phyloP scores from a whole-genome alignment of 1,140 invertebrate genomes.

The Neoseiulus cucumeris region DNA sequence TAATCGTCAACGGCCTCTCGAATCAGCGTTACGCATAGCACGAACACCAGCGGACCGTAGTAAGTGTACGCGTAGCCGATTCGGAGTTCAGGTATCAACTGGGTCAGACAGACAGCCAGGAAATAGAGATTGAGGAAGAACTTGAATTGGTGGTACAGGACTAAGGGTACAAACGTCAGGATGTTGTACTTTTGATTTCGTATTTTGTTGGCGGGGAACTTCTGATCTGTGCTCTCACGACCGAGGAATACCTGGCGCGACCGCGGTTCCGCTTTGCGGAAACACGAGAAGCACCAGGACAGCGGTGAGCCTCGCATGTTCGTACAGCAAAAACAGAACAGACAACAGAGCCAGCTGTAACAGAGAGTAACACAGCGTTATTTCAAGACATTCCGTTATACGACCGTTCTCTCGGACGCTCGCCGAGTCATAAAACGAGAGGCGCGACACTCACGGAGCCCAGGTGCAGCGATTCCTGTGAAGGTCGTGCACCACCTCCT shows the following conservation, averaged over 20 bases:
- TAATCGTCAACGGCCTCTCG: constrained; percentile 93
- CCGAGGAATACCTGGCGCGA: constrained; percentile 2
- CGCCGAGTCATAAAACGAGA: no score
- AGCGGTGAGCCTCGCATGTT: constrained; percentile 6
- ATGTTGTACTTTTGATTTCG: constrained; percentile 98
- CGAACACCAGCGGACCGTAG: constrained; percentile 93
- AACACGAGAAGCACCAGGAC: constrained; percentile 1
- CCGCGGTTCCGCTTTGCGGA: not conserved
- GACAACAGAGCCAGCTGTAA: not conserved
- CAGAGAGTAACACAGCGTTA: no score
- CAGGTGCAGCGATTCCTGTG: no score
- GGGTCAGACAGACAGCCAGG: constrained; percentile 66
- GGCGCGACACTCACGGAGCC: no score
- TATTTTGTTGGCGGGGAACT: constrained; percentile 85
- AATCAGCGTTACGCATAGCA: constrained; percentile 79
- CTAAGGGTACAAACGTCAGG: constrained; percentile 88
- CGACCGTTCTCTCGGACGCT: no score
- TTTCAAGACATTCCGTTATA: no score
- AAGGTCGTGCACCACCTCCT: no score
- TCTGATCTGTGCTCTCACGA: constrained; percentile 24
- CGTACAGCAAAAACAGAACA: not conserved
- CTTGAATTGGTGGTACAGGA: constrained; percentile 95
- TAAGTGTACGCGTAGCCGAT: constrained; percentile 97
- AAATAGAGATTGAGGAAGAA: constrained; percentile 98
- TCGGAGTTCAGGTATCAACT: constrained; percentile 86